Evolutionary conservation across 2,797 vertebrate genomes (phyloP), one percentile per base, ranked within the genome.

Genomic region (Ptychobarbus kaznakovi): DNA sequence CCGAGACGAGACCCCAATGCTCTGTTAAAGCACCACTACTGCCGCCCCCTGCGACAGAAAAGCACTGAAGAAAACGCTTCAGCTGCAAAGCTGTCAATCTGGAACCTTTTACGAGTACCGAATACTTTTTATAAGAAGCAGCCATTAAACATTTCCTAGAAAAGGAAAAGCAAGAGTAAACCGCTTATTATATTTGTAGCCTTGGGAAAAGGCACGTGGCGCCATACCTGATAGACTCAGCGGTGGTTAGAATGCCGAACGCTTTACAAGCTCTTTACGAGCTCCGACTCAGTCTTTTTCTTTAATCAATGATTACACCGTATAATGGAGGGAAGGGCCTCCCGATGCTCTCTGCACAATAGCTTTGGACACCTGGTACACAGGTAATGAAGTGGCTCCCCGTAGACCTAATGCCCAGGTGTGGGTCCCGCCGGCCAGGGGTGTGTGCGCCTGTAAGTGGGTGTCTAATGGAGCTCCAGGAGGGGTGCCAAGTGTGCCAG

Each of bases 31-130:
- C 15, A 65, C 53, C 28, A 46, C 80, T n/a, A 49, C 63, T n/a
- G 80, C 68, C 61, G 8, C 42, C 80, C 79, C 42, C n/a, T 28
- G 46, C 74, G 88, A 91, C 83, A 86, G 88, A 88, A 91, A 87
- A 90, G 74, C 84, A 73, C 90, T 91, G 87, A 93, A 91, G 77
- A 85, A 79, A 85, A 51, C 1, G 68, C 40, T 85, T 80, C 68
- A 74, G 94, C 93, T 92, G 90, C 93, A 94, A 94, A 93, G 91
- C 92, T 92, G 92, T 93, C 93, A 93, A 89, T 92, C 91, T 91
- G 86, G 88, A 84, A 90, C 80, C 89, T 92, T 95, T 95, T 94
- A 94, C 89, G 87, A 93, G 92, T 90, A 61, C 89, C 82, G 89
- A 93, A 93, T 91, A 92, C 90, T 91, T 94, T 89, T 93, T 94